Conservation (phyloP, 2,797 vertebrate genomes). For the Pangasius mekongensis region DNA sequence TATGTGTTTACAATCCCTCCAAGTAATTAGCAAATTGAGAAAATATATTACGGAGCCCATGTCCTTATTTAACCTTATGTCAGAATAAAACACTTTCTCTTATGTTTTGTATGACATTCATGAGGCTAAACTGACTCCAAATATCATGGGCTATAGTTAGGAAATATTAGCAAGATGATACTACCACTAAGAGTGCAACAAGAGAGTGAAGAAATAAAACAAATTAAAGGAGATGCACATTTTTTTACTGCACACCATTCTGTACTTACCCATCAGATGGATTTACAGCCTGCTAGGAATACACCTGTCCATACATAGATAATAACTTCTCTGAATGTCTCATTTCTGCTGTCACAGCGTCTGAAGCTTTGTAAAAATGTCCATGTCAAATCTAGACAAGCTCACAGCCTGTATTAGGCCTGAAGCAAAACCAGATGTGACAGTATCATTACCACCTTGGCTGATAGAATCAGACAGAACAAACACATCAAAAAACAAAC, state of each 20-base stretch:
- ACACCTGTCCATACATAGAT: constrained; percentile 31
- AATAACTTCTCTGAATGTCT: constrained; percentile 45
- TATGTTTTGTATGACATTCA: not conserved
- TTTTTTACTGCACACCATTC: not conserved
- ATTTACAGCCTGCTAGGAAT: constrained; percentile 45
- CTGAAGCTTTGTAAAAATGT: constrained; percentile 18
- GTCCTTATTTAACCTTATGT: not conserved
- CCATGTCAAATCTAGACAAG: constrained; percentile 31
- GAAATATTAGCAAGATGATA: not conserved
- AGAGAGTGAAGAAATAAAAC: constrained; percentile 8
- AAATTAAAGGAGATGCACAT: constrained; percentile 37
- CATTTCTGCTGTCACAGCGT: constrained; percentile 25
- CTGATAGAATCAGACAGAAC: constrained; percentile 11
- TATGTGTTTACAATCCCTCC: not conserved
- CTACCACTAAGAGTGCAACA: not conserved
- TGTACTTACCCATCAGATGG: constrained; percentile 14
- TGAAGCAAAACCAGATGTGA: constrained; percentile 54
- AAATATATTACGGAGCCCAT: not conserved
- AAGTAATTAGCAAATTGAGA: constrained; percentile 18
- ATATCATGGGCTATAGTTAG: not conserved
- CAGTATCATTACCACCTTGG: constrained; percentile 9
- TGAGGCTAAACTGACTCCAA: not conserved
- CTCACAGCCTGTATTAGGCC: constrained; percentile 32
- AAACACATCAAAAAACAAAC: not conserved
- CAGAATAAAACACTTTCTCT: constrained; percentile 11